These are phyloP conservation scores for Oppia nitens DNA, from an alignment of 1,140 invertebrate species.

Conservation along the genomic window DNA sequence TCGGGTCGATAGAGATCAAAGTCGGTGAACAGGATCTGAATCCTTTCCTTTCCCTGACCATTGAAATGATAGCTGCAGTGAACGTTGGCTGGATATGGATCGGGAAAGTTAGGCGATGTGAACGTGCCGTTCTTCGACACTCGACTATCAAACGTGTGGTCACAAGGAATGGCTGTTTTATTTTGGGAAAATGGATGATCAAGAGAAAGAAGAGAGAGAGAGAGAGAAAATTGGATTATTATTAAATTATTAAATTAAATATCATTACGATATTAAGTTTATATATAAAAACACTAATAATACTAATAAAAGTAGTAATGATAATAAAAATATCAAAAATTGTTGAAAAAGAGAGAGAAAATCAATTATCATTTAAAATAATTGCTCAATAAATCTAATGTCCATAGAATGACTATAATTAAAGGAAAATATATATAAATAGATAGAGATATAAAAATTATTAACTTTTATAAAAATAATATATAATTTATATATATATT, in stretches of 20 bases:
- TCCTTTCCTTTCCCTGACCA: constrained; percentile 56
- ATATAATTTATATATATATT: too few relatives aligned
- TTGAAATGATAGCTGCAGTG: constrained; percentile 67
- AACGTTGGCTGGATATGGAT: constrained; percentile 49
- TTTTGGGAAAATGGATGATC: neutral
- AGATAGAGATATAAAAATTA: too few relatives aligned
- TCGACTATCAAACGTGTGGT: constrained; percentile 55
- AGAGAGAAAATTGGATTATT: constrained; percentile 21
- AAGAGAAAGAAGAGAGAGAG: constrained; percentile 15
- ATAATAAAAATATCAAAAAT: neutral
- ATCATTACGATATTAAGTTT: too few relatives aligned
- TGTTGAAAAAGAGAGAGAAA: neutral
- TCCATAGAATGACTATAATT: too few relatives aligned
- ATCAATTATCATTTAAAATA: neutral
- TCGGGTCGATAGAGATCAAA: constrained; percentile 42
- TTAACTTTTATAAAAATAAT: too few relatives aligned
- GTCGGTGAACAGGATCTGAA: constrained; percentile 50
- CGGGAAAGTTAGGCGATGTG: constrained; percentile 54
- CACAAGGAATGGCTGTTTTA: constrained; percentile 38
- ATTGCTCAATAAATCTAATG: too few relatives aligned
- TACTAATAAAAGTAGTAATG: neutral
- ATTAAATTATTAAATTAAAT: neutral
- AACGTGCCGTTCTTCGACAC: constrained; percentile 58
- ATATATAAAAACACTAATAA: too few relatives aligned
- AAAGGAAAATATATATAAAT: too few relatives aligned